A percentile compares a stretch with the other conserved stretches of the same genome.
These are phyloP conservation scores for Lateolabrax maculatus DNA, from an alignment of 2,797 vertebrate genomes.

Conservation along the genomic window DNA sequence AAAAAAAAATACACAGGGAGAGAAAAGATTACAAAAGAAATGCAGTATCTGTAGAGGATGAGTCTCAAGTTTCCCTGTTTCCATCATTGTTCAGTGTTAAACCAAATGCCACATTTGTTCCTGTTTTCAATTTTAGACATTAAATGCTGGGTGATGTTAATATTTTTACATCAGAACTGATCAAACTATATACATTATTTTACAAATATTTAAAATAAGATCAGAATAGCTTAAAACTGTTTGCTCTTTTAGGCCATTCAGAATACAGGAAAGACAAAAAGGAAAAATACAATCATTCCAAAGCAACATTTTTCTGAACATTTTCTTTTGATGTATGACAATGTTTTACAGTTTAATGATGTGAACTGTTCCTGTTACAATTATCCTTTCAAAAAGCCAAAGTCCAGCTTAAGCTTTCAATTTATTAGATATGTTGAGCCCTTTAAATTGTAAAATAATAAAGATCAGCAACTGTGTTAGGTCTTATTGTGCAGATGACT, in stretches of 20 bases:
- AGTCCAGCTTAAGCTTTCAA: slow-evolving; percentile 94
- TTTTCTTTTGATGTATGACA: not conserved
- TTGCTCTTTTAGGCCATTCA: slow-evolving; percentile 52
- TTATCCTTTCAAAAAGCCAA: slow-evolving; percentile 84
- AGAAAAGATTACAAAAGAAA: slow-evolving; percentile 21
- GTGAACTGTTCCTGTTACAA: slow-evolving; percentile 9
- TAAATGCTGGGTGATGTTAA: slow-evolving; percentile 53
- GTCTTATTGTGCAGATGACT: not conserved
- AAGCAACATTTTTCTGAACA: slow-evolving; percentile 10
- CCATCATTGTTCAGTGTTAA: slow-evolving; percentile 5
- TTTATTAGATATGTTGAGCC: slow-evolving; percentile 71
- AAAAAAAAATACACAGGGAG: slow-evolving; percentile 17
- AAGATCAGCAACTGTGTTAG: slow-evolving; percentile 13
- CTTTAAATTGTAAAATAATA: slow-evolving; percentile 32
- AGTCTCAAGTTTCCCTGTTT: slow-evolving; percentile 25
- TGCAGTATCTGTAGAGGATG: slow-evolving; percentile 12
- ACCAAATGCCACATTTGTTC: slow-evolving; percentile 34
- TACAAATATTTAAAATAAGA: slow-evolving; percentile 71
- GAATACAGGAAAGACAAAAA: slow-evolving; percentile 36
- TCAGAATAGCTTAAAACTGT: slow-evolving; percentile 70
- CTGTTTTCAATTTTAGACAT: slow-evolving; percentile 34
- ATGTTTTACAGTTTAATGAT: slow-evolving; percentile 19
- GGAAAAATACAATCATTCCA: slow-evolving; percentile 18
- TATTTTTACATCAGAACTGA: slow-evolving; percentile 61
- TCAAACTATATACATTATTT: slow-evolving; percentile 77